Percentiles rank a stretch among this genome's conserved stretches.
Evolutionary conservation across 2,888 invertebrate species (phyloP).

Genomic region (Ferrisia virgata): DNA sequence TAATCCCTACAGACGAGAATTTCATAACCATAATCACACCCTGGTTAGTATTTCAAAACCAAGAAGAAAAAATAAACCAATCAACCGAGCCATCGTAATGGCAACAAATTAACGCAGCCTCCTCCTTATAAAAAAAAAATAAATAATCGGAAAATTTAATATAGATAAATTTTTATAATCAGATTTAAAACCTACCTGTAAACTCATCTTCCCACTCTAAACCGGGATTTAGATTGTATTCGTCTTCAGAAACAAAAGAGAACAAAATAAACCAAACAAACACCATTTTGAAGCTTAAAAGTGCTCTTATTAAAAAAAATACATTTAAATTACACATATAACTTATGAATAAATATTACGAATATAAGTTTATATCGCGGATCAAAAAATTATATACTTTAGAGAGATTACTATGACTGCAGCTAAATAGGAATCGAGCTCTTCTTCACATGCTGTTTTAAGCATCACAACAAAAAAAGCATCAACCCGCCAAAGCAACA

Average conservation of each 20-base stretch:
- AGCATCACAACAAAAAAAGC: constrained; percentile 8
- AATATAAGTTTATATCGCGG: neutral
- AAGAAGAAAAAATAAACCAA: constrained; percentile 17
- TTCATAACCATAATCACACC: constrained; percentile 22
- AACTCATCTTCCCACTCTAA: constrained; percentile 99
- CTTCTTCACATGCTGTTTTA: neutral
- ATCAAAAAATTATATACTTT: neutral
- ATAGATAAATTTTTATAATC: constrained; percentile 41
- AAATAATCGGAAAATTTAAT: neutral
- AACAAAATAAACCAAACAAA: constrained; percentile 56
- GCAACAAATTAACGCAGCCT: constrained; percentile 56
- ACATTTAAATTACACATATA: neutral
- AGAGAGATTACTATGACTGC: neutral
- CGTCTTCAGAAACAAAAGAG: constrained; percentile 79
- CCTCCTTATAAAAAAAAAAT: constrained; percentile 50
- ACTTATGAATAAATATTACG: neutral
- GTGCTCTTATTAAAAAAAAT: constrained; percentile 44
- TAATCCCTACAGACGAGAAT: neutral
- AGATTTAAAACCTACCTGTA: constrained; percentile 81
- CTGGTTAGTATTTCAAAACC: neutral
- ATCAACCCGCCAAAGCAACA: constrained; percentile 22
- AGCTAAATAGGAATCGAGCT: neutral
- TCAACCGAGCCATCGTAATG: constrained; percentile 42
- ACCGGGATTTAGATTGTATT: constrained; percentile 99
- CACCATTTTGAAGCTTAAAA: constrained; percentile 48